Base-by-base conservation (phyloP, 2,888 invertebrate species). In the Orthosia cruda region DNA sequence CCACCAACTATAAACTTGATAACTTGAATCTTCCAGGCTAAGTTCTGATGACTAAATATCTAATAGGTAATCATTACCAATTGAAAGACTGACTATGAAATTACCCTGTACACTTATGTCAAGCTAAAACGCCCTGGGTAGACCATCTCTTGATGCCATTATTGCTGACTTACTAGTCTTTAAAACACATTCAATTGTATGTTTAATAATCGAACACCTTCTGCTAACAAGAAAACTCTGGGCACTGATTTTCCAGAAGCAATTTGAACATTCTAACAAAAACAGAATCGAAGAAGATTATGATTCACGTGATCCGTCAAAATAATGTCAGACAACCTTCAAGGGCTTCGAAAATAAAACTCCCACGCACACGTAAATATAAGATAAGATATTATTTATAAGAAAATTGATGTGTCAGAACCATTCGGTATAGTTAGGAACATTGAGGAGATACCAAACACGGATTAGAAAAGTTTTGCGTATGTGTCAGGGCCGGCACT, bases 371-470 rank as follows among this genome's bases (percentile, higher is more conserved):
- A 71, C 20, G 47, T 63, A 65, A 74, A 84, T 67, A 83, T 32
- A 58, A 61, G 62, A 50, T 64, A 73, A 71, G 65, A 69, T 78
- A 66, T 71, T 80, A 76, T 87, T 79, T 75, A 61, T 74, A 74
- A 83, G 86, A 77, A 86, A 86, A 86, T 86, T 88, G 81, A 77
- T 73, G 64, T 86, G 84, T 87, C 86, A 87, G n/a, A 47, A 64
- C 47, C 81, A 81, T 83, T 86, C 67, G 23, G 61, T 40, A 13
- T 67, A 76, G 84, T 78, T 83, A 26, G 74, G 67, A 84, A 81
- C 81, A 72, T 80, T 32, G 69, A 59, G 16, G 67, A 74, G 76
- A 77, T 67, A 79, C n/a, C n/a, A n/a, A n/a, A n/a, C n/a, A n/a
- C 26, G 84, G 74, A 83, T 81, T 86, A 81, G 61, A 71, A 71